Base-by-base conservation (phyloP, 1,140 invertebrate genomes). In the Chironomus tepperi region DNA sequence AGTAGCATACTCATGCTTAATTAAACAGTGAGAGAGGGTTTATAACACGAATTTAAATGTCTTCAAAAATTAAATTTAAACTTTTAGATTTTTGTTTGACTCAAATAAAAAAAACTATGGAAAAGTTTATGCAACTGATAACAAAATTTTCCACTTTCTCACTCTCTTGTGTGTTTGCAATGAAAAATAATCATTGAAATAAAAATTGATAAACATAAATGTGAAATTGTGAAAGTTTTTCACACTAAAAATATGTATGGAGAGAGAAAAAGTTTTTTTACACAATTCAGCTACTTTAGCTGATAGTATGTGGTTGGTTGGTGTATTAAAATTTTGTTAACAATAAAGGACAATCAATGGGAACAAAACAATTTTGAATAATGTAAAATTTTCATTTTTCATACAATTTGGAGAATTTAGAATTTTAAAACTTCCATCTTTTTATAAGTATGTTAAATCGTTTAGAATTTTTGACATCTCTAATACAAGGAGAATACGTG, bases 341-440 rank as follows among this genome's bases (percentile, higher is more conserved):
- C 43, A 47, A 12, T 12, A 47, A 47, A 47, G 43, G 43, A 47
- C 43, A 47, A 47, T 47, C 43, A 47, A 47, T 47, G 43, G 9
- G 9, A 47, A 15, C 8, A 47, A 8, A 47, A 15, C 2, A 43
- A n/a, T n/a, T n/a, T n/a, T n/a, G n/a, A n/a, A n/a, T n/a, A n/a
- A n/a, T n/a, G n/a, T n/a, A n/a, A n/a, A n/a, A n/a, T n/a, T n/a
- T n/a, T n/a, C n/a, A 67, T 67, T 67, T 67, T 67, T 67, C 65
- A 16, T 67, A 16, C 65, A 67, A 67, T 67, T 67, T 12, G 18
- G n/a, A 16, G 7, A 67, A 16, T 16, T 16, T 67, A 19, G 65
- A 67, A 67, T 67, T 67, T 67, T 67, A 67, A 67, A 67, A 67
- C 65, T 67, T 67, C 43, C 43, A 47, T 47, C 43, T n/a, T n/a